These are phyloP conservation scores for Hypanus sabinus DNA, from an alignment of 2,113 vertebrate species.

Conservation along the genomic window DNA sequence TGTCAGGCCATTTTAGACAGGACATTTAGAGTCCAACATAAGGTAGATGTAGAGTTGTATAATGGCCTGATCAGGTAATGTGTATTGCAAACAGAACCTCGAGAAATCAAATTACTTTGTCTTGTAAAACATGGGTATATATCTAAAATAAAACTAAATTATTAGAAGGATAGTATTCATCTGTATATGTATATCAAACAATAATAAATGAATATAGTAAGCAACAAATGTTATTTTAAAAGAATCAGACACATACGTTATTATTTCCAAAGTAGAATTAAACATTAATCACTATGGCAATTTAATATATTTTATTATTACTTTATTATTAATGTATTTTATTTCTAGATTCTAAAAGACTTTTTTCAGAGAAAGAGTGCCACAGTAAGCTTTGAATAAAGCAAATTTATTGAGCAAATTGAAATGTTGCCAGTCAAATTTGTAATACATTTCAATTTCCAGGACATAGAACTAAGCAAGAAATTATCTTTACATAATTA, in stretches of 20 bases:
- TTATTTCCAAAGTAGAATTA: background rate
- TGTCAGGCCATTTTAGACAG: no score
- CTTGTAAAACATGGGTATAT: background rate
- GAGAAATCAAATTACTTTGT: background rate
- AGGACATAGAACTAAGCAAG: background rate
- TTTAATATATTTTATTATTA: background rate
- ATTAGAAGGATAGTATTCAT: background rate
- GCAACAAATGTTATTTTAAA: background rate
- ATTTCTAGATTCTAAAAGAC: background rate
- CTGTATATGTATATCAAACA: background rate
- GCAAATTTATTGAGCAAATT: background rate
- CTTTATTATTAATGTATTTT: no score
- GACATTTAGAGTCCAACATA: no score
- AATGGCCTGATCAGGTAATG: no score
- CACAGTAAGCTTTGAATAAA: background rate
- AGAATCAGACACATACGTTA: background rate
- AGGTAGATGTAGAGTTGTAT: no score
- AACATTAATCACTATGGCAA: background rate
- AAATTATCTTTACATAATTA: background rate
- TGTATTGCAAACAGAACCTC: background rate
- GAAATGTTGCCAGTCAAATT: background rate
- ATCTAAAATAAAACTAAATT: background rate
- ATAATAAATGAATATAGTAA: background rate
- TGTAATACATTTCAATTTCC: background rate
- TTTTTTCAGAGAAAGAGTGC: background rate